phyloP scores from a whole-genome alignment of 2,888 invertebrate genomes.

The Papilio elwesi region DNA sequence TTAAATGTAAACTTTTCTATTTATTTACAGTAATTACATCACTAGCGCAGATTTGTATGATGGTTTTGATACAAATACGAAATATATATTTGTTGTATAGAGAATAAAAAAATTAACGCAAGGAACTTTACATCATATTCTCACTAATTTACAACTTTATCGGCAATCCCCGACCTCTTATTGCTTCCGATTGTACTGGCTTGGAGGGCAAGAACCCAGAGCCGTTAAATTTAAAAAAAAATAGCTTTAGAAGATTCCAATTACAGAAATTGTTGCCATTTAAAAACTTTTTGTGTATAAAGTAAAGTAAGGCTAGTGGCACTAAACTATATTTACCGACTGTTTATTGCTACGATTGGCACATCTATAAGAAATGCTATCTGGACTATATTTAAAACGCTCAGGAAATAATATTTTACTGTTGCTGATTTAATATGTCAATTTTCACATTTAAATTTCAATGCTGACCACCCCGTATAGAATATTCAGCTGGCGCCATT shows the following conservation, averaged over 20 bases:
- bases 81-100: conserved; percentile 41
- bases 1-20: conserved; percentile 67
- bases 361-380: conserved; percentile 47
- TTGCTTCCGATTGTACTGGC: not conserved
- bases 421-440: not conserved
- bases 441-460: not conserved
- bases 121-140: conserved; percentile 64
- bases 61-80: conserved; percentile 57
- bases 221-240: too few relatives aligned
- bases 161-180: not conserved
- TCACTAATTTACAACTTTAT: not conserved
- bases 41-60: conserved; percentile 71
- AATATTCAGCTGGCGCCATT: conserved; percentile 5
- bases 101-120: conserved; percentile 46
- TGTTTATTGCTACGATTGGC: conserved; percentile 31
- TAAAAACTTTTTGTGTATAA: too few relatives aligned
- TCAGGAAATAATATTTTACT: conserved; percentile 7
- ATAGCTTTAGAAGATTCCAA: too few relatives aligned
- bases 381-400: conserved; percentile 35
- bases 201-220: too few relatives aligned
- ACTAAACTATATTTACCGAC: not conserved
- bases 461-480: not conserved
- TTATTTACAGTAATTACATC: conserved; percentile 83
- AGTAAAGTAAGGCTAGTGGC: too few relatives aligned
- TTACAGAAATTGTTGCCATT: too few relatives aligned